Base-by-base conservation (phyloP, 2,888 invertebrate species). In the Apantesis nais region DNA sequence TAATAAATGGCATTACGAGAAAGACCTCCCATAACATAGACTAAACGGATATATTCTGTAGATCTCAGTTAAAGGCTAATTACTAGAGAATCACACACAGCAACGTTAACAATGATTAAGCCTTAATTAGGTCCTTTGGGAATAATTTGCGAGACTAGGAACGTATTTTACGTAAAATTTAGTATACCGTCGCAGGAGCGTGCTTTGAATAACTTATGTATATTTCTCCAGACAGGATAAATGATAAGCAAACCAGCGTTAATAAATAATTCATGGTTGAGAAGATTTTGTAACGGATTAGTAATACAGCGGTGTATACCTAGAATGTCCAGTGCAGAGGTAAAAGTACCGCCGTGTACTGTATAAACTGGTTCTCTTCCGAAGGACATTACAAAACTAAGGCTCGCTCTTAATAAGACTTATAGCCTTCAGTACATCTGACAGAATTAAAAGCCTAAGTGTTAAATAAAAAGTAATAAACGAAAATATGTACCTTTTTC, bases 51-150 rank as follows among this genome's bases (percentile, higher is more conserved):
- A 55, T 55, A 25, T 25, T 55, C 12, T 55, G 12, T 12, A 55
- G 55, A 12, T 14, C 14, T 14, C 14, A 55, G 55, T 5, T 55
- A 55, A 55, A 25, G 55, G 55, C 4, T 55, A 55, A 55, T 25
- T 55, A 55, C 55, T 1, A 52, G 9, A 25, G 52, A 25, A n/a
- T n/a, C 7, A 16, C 11, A 19, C 37, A 22, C 31, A 44, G 60
- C 19, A 67, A 12, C 39, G n/a, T 67, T 61, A 67, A 61, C 44
- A 67, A 52, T 70, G 55, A 25, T 62, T 61, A 44, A 44, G 29
- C 60, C 44, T n/a, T 67, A 67, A 67, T 67, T 67, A 62, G 44
- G 34, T 67, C 25, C 31, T 25, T n/a, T 61, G 14, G 31, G 25
- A 61, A 44, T 48, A 25, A 37, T 29, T 67, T 67, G 41, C 29